Evolutionary conservation across 2,888 invertebrate species (phyloP), one percentile per base, ranked within the genome.

Genomic region (Teinopalpus imperialis): DNA sequence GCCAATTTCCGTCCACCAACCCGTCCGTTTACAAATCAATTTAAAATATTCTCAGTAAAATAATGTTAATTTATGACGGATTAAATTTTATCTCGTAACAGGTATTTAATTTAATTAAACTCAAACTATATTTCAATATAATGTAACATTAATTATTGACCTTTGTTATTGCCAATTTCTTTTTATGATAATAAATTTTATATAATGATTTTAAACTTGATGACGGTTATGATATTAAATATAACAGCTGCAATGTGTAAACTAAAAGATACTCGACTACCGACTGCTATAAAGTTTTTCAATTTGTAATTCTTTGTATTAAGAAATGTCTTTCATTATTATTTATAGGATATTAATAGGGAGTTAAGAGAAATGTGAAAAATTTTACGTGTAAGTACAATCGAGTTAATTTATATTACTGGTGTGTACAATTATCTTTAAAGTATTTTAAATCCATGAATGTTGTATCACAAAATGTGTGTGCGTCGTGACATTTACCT

Each of bases 381-480:
- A n/a, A n/a, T n/a, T n/a, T n/a, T n/a, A n/a, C n/a, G n/a, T n/a
- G 10, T 23, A 43, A 43, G 43, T 43, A 43, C 43, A 43, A 43
- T 43, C 29, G 20, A 21, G 16, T 35, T 27, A 29, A 29, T 29
- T 35, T 14, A 43, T 9, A 26, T 26, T 32, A 21, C 24, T 14
- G 26, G 18, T 24, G 12, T 42, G 42, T 42, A 43, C 34, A 43
- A 43, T 20, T 27, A 27, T 14, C 23, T 12, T 16, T 23, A 31
- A 40, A 8, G 3, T 26, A 36, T 36, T 26, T 8, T 36, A 12
- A 5, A 12, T 10, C 18, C 6, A 20, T 21, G 13, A 18, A 21
- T 24, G 32, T 16, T 26, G 20, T 26, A 10, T 30, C 20, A 18
- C 12, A 20, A 20, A 26, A 16, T 14, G 9, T 29, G 14, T 35